phyloP scores from a whole-genome alignment of 2,113 vertebrate species.

The Cyprinodon tularosa region DNA sequence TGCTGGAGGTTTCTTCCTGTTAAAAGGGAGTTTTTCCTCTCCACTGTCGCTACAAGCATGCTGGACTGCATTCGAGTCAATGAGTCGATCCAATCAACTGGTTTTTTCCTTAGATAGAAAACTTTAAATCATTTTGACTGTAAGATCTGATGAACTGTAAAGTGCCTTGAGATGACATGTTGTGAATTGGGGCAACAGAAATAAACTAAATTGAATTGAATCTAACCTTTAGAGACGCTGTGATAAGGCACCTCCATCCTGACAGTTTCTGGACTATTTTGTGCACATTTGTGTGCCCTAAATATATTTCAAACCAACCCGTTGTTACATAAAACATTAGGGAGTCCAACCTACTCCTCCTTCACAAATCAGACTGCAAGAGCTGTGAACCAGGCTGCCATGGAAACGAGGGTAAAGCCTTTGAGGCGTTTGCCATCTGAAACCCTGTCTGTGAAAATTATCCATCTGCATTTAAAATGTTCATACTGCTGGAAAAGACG shows the following conservation, averaged over 20 bases:
- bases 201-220: neutral
- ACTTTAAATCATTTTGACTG: too few relatives aligned
- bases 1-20: too few relatives aligned
- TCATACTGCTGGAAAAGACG: neutral
- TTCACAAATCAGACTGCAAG: slow-evolving; percentile 27
- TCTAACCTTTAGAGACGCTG: neutral
- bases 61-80: too few relatives aligned
- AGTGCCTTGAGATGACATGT: too few relatives aligned
- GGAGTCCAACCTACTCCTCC: slow-evolving; percentile 19
- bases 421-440: neutral
- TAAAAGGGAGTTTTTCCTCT: too few relatives aligned
- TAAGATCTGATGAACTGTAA: too few relatives aligned
- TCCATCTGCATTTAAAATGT: neutral
- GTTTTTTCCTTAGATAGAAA: too few relatives aligned
- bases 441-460: neutral
- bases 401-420: slow-evolving; percentile 28
- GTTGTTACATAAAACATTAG: slow-evolving; percentile 37
- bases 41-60: too few relatives aligned
- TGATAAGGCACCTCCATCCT: neutral
- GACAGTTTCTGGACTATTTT: neutral
- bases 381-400: slow-evolving; percentile 27
- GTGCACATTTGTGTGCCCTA: neutral
- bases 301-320: slow-evolving; percentile 9
- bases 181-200: too few relatives aligned
- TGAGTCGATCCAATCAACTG: too few relatives aligned